Evolutionary conservation across 1,140 invertebrate species (phyloP), one percentile per base, ranked within the genome.

Genomic region (Formica selysi): DNA sequence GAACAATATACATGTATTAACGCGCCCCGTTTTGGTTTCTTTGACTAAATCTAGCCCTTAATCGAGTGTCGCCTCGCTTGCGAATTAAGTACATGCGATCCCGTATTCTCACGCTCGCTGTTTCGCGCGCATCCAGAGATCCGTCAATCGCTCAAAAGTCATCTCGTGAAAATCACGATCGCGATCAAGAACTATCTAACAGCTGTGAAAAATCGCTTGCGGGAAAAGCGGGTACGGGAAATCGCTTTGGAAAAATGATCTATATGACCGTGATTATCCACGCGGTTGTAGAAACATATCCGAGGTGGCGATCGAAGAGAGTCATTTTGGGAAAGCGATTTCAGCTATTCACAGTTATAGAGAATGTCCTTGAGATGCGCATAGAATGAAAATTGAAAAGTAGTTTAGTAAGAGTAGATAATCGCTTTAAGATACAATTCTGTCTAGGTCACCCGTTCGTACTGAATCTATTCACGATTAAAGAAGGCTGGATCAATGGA

Each of bases 1-100:
- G 80, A 89, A 93, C 89, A 87, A 90, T 86, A 91, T 92, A 86
- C 85, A 86, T 73, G 22, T 41, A n/a, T 73, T 73, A 13, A 51
- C 16, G 13, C 48, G 48, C 16, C 13, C 41, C 29, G 16, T 57
- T 83, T 83, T 62, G 38, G 38, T 83, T 73, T 61, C 38, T 29
- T 83, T 73, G 54, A 74, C 79, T 74, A 83, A 73, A 83, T 61
- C 68, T 83, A 83, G 16, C 8, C 19, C 79, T 83, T 83, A 83
- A 74, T 22, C 78, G 65, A 80, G 64, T 71, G 57, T 73, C 79
- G 79, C 68, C 8, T 62, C 54, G 73, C 38, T 74, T 57, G 29
- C 38, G 26, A 73, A 83, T 83, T 74, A 61, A 83, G 19, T 83
- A 81, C 54, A 38, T 29, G 79, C 38, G 38, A 48, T 61, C 51